Conservation (phyloP, 2,113 vertebrate species). For the Grammomys dolichurus region DNA sequence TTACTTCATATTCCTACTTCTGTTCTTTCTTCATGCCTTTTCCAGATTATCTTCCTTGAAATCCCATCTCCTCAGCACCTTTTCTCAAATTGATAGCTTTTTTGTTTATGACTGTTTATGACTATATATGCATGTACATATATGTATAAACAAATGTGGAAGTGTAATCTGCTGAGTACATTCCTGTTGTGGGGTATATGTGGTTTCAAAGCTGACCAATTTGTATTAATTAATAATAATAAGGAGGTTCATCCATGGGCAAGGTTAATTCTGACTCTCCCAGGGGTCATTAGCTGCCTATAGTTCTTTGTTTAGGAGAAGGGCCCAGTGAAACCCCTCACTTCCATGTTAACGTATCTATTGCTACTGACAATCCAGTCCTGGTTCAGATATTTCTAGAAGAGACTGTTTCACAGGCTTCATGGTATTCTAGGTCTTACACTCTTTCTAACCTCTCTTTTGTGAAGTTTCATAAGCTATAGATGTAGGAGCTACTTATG, state of each 20-base stretch:
- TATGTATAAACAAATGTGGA: not conserved
- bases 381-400: not conserved
- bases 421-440: not conserved
- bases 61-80: too few relatives aligned
- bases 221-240: not conserved
- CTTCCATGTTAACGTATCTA: not conserved
- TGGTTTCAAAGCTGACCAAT: not conserved
- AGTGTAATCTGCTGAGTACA: too few relatives aligned
- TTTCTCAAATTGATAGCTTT: not conserved
- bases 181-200: not conserved
- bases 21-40: not conserved
- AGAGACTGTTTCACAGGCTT: not conserved
- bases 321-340: too few relatives aligned
- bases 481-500: not conserved
- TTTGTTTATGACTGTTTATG: not conserved
- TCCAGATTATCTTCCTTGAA: too few relatives aligned
- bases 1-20: not conserved
- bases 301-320: not conserved
- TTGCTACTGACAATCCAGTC: not conserved
- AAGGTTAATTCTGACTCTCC: not conserved
- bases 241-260: not conserved
- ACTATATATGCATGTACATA: not conserved
- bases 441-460: not conserved
- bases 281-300: not conserved
- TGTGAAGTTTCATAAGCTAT: not conserved